phyloP scores from a whole-genome alignment of 2,113 vertebrate species.

The Chloebia gouldiae region DNA sequence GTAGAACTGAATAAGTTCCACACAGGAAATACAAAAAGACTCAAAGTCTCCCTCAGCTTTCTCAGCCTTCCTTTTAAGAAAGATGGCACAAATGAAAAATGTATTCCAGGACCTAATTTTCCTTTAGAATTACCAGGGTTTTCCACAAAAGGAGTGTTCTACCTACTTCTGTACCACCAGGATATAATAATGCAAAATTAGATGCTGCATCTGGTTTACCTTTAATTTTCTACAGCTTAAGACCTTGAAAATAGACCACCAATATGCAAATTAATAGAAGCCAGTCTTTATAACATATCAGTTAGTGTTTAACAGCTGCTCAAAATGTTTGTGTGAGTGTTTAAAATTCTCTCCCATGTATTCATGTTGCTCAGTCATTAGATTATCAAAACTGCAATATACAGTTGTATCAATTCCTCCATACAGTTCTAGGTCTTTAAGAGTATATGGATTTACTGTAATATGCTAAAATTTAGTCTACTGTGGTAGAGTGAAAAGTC shows the following conservation, averaged over 20 bases:
- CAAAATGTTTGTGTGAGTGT: neutral
- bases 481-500: neutral
- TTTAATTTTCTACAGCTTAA: neutral
- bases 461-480: neutral
- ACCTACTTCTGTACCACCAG: neutral
- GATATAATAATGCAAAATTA: neutral
- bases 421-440: neutral
- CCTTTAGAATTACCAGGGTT: neutral
- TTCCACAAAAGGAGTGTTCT: neutral
- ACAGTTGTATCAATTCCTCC: neutral
- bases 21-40: neutral
- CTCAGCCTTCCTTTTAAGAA: neutral
- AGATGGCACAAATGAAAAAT: neutral
- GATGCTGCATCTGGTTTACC: neutral
- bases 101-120: neutral
- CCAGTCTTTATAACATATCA: neutral
- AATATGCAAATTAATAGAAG: neutral
- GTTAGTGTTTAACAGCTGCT: neutral
- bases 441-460: neutral
- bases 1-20: neutral
- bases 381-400: neutral
- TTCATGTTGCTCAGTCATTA: neutral
- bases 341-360: neutral
- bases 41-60: neutral
- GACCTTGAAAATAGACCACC: neutral